Evolutionary conservation across 1,140 invertebrate species (phyloP).

Genomic region (Pseudobourletiella spinata): DNA sequence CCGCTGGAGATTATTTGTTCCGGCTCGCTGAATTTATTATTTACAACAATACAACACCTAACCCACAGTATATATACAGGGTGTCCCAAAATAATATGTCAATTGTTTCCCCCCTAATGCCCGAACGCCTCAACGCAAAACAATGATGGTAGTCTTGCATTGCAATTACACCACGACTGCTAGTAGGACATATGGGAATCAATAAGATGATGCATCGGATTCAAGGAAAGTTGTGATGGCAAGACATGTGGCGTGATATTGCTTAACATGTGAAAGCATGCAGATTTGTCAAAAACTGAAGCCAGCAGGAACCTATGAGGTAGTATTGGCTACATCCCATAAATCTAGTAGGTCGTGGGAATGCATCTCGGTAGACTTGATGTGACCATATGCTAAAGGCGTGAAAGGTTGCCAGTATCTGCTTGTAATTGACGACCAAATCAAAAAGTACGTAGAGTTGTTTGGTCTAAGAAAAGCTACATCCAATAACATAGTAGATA

Average conservation of each 20-base stretch:
- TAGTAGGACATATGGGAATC: slow-evolving; percentile 7
- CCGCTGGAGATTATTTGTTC: too few species aligned
- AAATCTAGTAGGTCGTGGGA: slow-evolving; percentile 20
- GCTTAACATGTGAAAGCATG: neutral
- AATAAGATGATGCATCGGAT: slow-evolving; percentile 1
- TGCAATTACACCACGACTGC: neutral
- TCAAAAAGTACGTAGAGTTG: slow-evolving; percentile 29
- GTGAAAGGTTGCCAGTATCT: slow-evolving; percentile 11
- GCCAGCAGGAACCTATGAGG: too few species aligned
- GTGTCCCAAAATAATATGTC: too few species aligned
- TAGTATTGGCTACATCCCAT: neutral
- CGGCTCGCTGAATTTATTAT: too few species aligned
- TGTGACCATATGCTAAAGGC: slow-evolving; percentile 29
- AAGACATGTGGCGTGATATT: slow-evolving; percentile 36
- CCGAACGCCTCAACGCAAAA: too few species aligned
- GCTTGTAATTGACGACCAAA: slow-evolving; percentile 28
- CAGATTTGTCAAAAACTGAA: neutral
- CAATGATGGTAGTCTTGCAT: too few species aligned
- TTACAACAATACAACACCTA: too few species aligned
- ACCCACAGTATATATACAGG: too few species aligned
- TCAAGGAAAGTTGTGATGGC: slow-evolving; percentile 35
- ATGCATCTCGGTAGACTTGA: slow-evolving; percentile 24
- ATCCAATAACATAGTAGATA: slow-evolving; percentile 9
- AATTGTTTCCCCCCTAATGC: too few species aligned
- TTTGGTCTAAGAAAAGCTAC: slow-evolving; percentile 17